Evolutionary conservation across 1,140 invertebrate genomes (phyloP).

Genomic region (Zaprionus vittiger): DNA sequence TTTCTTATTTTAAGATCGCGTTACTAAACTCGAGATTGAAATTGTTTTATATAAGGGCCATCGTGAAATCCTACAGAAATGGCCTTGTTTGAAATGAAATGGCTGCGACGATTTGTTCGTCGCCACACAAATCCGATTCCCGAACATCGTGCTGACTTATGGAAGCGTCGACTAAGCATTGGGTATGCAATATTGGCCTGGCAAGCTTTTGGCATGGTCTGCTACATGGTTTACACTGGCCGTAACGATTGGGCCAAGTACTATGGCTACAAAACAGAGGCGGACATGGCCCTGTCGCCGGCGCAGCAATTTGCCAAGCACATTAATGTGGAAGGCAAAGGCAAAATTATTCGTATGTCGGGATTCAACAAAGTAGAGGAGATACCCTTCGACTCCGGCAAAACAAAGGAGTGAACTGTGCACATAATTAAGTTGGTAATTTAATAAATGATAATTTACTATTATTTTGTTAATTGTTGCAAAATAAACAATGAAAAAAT

Average conservation of each 20-base stretch:
- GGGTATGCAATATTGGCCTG: constrained; percentile 87
- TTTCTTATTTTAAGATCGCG: constrained; percentile 14
- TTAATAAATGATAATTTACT: constrained; percentile 14
- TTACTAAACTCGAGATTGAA: constrained; percentile 2
- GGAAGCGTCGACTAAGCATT: constrained; percentile 87
- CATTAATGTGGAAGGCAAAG: constrained; percentile 76
- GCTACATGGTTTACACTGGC: constrained; percentile 86
- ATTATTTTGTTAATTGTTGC: constrained; percentile 39
- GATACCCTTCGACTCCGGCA: constrained; percentile 65
- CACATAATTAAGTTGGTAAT: constrained; percentile 24
- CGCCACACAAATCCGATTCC: constrained; percentile 87
- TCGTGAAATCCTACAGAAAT: constrained; percentile 34
- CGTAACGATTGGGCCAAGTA: constrained; percentile 88
- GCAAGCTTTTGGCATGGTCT: constrained; percentile 88
- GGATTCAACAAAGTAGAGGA: constrained; percentile 77
- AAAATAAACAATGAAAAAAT: constrained; percentile 36
- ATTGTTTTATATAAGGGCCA: constrained; percentile 40
- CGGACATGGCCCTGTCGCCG: constrained; percentile 85
- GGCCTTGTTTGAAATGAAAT: constrained; percentile 83
- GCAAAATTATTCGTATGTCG: constrained; percentile 78
- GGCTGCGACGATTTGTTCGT: constrained; percentile 86
- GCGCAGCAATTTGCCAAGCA: constrained; percentile 78
- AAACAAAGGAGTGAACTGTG: constrained; percentile 43
- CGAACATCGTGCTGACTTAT: constrained; percentile 85
- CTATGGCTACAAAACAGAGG: constrained; percentile 87